Evolutionary conservation across 2,113 vertebrate genomes (phyloP).

Genomic region (Myanophis thanlyinensis): DNA sequence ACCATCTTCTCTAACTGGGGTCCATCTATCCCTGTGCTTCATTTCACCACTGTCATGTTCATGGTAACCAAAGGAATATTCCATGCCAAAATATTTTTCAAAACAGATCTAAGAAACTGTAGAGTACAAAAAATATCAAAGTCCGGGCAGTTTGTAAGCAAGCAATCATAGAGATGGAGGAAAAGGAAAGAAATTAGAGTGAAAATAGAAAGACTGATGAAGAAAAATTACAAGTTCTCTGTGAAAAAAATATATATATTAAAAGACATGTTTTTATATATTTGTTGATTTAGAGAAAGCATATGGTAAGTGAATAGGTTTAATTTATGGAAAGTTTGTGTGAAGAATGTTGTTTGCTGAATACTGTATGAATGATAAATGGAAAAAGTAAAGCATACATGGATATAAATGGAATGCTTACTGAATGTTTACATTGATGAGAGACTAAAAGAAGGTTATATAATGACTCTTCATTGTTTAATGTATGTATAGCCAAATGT

Average conservation of each 20-base stretch:
- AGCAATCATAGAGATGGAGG: neutral
- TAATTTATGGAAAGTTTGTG: neutral
- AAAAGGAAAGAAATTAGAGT: neutral
- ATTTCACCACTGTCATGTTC: slow-evolving; percentile 42
- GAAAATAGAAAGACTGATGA: neutral
- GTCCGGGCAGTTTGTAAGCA: neutral
- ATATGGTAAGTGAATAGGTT: neutral
- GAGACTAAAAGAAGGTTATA: neutral
- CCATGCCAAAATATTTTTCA: slow-evolving; percentile 15
- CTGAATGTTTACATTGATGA: neutral
- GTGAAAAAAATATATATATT: neutral
- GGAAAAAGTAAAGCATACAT: neutral
- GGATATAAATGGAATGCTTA: neutral
- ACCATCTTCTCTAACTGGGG: slow-evolving; percentile 40
- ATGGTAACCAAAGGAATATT: slow-evolving; percentile 40
- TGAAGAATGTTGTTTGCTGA: neutral
- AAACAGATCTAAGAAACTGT: neutral
- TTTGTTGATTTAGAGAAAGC: neutral
- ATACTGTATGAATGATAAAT: neutral
- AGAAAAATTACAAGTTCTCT: neutral
- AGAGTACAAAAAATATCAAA: neutral
- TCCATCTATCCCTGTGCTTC: slow-evolving; percentile 54
- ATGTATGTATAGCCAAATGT: neutral
- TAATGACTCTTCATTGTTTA: neutral
- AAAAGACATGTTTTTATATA: neutral